Evolutionary conservation across 2,797 vertebrate species (phyloP), one percentile per base, ranked within the genome.

Genomic region (Syncerus caffer): DNA sequence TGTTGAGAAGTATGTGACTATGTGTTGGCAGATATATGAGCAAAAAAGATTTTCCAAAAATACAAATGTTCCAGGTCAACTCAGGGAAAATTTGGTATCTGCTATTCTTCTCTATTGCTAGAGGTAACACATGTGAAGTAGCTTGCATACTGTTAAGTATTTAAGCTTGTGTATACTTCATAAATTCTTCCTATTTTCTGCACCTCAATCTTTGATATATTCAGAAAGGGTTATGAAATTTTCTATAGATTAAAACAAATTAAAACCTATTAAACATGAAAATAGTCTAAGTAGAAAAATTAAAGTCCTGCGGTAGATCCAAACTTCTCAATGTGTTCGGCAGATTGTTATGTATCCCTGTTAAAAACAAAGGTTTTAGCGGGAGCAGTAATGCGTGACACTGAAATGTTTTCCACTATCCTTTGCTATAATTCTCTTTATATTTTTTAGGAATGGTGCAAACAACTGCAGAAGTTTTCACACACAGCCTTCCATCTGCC

Each of bases 391-490:
- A 38, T 89, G n/a, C 53, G 74, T 50, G 34, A 60, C 64, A n/a
- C 23, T 57, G 16, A 95, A 93, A 87, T 62, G 3, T 16, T 97
- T 94, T 76, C 23, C 29, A 89, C 55, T 71, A n/a, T 87, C 79
- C 10, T 76, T 89, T 84, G n/a, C 27, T 79, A 2, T 86, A 90
- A 93, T 93, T 95, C 60, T 94, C n/a, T 93, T 93, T 82, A 55
- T 80, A 50, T 23, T 53, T 95, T 96, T 91, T 93, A 91, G 76
- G 62, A 97, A 97, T 85, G 60, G 38, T 96, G 67, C 86, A 98
- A 97, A 97, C 90, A 98, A 97, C 96, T 98, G 93, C 62, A 96
- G 96, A 98, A 98, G 57, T 98, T 98, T 98, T 97, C 98, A 96
- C 92, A 97, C 0, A 2, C 92, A 98, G 92, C 76, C 58, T 98